Evolutionary conservation across 2,113 vertebrate species (phyloP).

Genomic region (Hucho hucho): DNA sequence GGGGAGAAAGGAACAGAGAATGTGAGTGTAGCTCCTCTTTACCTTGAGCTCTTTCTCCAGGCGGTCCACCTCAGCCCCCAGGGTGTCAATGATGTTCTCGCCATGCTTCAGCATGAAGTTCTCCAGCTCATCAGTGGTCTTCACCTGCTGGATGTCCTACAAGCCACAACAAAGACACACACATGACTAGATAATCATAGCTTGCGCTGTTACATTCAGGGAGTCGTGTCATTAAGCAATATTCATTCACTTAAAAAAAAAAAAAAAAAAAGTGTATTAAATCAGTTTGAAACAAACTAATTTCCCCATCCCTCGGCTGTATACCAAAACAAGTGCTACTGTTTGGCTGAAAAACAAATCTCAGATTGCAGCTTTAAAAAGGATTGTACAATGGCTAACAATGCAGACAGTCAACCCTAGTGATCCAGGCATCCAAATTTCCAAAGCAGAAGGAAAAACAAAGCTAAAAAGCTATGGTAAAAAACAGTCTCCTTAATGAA

Average conservation of each 20-base stretch:
- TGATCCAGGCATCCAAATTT: too few relatives aligned
- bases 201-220: too few relatives aligned
- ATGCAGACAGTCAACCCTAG: too few relatives aligned
- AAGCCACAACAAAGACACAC: slow-evolving; percentile 7
- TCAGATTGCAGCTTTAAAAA: background rate
- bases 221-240: too few relatives aligned
- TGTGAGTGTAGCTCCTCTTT: background rate
- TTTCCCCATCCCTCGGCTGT: too few relatives aligned
- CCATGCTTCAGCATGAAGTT: slow-evolving; percentile 97
- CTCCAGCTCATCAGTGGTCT: slow-evolving; percentile 93
- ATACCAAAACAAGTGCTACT: too few relatives aligned
- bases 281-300: too few relatives aligned
- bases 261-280: too few relatives aligned
- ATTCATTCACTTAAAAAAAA: too few relatives aligned
- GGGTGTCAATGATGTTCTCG: slow-evolving; percentile 95
- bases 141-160: slow-evolving; percentile 96
- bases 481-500: background rate
- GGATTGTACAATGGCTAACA: background rate
- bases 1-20: background rate
- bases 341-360: too few relatives aligned
- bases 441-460: too few relatives aligned
- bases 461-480: background rate
- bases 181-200: background rate
- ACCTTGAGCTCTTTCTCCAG: slow-evolving; percentile 98
- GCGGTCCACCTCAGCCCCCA: slow-evolving; percentile 96